Evolutionary conservation across 1,140 invertebrate species (phyloP).

Genomic region (Wasmannia auropunctata): DNA sequence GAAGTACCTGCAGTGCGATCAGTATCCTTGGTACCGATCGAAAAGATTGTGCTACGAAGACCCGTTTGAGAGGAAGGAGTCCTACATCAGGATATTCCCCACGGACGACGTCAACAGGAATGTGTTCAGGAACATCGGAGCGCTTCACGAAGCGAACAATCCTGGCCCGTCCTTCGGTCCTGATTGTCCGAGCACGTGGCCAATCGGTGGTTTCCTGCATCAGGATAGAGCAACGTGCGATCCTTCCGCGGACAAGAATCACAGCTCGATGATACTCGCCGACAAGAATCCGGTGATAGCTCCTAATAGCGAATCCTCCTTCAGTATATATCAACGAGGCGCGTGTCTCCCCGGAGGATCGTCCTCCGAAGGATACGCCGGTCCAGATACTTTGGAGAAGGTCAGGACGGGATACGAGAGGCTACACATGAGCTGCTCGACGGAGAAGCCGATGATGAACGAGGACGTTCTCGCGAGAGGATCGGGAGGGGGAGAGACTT

Average conservation of each 20-base stretch:
- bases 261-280: background rate
- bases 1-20: constrained; percentile 71
- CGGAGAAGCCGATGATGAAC: background rate
- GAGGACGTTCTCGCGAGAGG: background rate
- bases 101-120: constrained; percentile 39
- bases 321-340: background rate
- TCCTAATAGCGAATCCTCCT: background rate
- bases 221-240: constrained; percentile 3
- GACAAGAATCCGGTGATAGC: constrained; percentile 11
- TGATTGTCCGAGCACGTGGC: background rate
- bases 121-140: constrained; percentile 17
- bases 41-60: constrained; percentile 21
- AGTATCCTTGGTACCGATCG: constrained; percentile 69
- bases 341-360: constrained; percentile 9
- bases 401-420: constrained; percentile 32
- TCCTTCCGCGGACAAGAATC: constrained; percentile 3
- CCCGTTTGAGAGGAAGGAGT: constrained; percentile 29
- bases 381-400: constrained; percentile 36
- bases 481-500: constrained; percentile 7
- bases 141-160: constrained; percentile 59
- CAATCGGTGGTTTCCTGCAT: background rate
- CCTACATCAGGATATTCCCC: constrained; percentile 17
- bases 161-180: constrained; percentile 34
- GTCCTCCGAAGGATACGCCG: constrained; percentile 10
- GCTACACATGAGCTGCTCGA: background rate